Percentiles rank a stretch among this genome's conserved stretches.
These are phyloP conservation scores for Formica selysi DNA, from an alignment of 1,140 invertebrate genomes.

Conservation along the genomic window DNA sequence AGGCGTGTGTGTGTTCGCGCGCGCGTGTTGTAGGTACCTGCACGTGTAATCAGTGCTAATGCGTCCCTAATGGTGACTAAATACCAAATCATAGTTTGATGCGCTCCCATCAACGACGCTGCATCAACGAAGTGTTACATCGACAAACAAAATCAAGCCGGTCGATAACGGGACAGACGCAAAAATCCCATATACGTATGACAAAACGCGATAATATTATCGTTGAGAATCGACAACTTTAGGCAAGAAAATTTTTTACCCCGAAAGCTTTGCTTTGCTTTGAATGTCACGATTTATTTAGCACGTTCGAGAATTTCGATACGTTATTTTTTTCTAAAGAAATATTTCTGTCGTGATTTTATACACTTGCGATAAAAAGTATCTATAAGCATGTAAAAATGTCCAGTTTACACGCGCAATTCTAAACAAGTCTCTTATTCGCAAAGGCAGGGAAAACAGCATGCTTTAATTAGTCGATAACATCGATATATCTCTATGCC, in stretches of 20 bases:
- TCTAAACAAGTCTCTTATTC: background rate
- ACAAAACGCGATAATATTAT: constrained; percentile 15
- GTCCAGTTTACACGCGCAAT: background rate
- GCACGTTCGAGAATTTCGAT: background rate
- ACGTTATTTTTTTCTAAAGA: background rate
- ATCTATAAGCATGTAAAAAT: background rate
- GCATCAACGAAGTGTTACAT: constrained; percentile 75
- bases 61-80: constrained; percentile 85
- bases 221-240: constrained; percentile 7
- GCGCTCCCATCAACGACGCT: constrained; percentile 76
- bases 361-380: background rate
- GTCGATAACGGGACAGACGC: constrained; percentile 50
- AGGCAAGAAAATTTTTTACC: background rate
- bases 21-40: constrained; percentile 72
- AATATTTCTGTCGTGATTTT: background rate
- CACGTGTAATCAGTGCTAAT: constrained; percentile 84
- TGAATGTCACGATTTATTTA: background rate
- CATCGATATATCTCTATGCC: constrained; percentile 66
- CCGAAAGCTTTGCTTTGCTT: background rate
- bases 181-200: constrained; percentile 34
- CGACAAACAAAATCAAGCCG: constrained; percentile 75
- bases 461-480: constrained; percentile 75
- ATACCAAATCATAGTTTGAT: constrained; percentile 85
- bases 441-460: background rate
- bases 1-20: constrained; percentile 60